These are phyloP conservation scores for Aricia agestis DNA, from an alignment of 1,140 invertebrate species.

Conservation along the genomic window DNA sequence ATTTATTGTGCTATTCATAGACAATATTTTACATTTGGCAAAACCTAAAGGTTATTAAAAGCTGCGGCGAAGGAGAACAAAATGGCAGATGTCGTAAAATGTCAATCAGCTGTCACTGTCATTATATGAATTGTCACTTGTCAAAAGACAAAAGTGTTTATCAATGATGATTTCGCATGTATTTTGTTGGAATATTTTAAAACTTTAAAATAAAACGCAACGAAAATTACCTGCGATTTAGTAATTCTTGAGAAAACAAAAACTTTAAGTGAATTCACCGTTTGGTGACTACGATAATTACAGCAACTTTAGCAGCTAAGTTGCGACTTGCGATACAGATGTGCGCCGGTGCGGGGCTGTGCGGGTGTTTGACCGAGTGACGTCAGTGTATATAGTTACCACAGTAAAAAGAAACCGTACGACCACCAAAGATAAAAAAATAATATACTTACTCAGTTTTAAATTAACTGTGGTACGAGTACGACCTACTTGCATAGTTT, in stretches of 20 bases:
- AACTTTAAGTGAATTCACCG: background rate
- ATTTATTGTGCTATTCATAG: background rate
- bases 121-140: background rate
- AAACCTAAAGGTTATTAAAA: background rate
- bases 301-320: background rate
- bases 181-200: background rate
- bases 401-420: background rate
- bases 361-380: background rate
- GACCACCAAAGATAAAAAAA: too few relatives aligned
- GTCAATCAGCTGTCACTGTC: background rate
- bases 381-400: background rate
- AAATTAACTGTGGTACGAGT: too few relatives aligned
- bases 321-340: background rate
- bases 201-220: background rate
- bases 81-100: background rate
- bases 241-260: background rate
- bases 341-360: background rate
- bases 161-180: background rate
- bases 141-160: background rate
- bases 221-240: background rate
- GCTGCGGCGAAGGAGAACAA: background rate
- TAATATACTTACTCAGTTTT: too few relatives aligned
- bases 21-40: background rate
- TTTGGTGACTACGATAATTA: background rate
- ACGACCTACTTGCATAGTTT: too few relatives aligned